Conservation (phyloP, 2,113 vertebrate species). For the Dendropsophus ebraccatus region DNA sequence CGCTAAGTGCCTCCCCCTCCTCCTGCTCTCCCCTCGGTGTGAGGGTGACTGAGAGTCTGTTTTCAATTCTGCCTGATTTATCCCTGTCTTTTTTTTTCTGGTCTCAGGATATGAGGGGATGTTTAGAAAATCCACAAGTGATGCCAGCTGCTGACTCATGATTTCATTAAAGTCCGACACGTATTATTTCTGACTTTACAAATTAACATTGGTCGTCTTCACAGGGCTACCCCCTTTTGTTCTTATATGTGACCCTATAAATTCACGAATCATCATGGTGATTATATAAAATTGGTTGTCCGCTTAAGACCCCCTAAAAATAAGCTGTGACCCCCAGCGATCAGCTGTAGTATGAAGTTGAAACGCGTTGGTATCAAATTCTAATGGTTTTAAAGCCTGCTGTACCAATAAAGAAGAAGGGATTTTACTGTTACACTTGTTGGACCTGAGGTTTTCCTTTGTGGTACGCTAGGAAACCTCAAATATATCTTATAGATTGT, state of each 20-base stretch:
- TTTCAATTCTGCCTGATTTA: conserved; percentile 64
- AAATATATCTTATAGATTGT: no score
- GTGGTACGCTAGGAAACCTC: no score
- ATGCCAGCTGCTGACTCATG: conserved; percentile 78
- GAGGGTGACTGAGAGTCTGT: conserved; percentile 61
- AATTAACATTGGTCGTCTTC: background rate
- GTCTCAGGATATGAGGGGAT: conserved; percentile 81
- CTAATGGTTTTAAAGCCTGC: no score
- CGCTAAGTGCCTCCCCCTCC: conserved; percentile 23
- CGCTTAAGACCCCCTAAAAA: background rate
- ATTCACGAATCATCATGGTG: background rate
- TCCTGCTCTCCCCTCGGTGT: conserved; percentile 54
- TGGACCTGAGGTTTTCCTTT: no score
- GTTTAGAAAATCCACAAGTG: conserved; percentile 76
- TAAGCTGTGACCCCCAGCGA: background rate
- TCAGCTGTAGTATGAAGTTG: no score
- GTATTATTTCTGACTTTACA: conserved; percentile 54
- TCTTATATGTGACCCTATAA: background rate
- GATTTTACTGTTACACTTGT: no score
- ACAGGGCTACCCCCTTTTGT: background rate
- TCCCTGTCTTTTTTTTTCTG: conserved; percentile 60
- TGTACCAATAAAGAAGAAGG: no score
- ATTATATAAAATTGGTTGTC: background rate
- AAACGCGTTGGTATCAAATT: no score
- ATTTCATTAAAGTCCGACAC: conserved; percentile 71